Base-by-base conservation (phyloP, 2,888 invertebrate genomes). In the Morinoia aosen region DNA sequence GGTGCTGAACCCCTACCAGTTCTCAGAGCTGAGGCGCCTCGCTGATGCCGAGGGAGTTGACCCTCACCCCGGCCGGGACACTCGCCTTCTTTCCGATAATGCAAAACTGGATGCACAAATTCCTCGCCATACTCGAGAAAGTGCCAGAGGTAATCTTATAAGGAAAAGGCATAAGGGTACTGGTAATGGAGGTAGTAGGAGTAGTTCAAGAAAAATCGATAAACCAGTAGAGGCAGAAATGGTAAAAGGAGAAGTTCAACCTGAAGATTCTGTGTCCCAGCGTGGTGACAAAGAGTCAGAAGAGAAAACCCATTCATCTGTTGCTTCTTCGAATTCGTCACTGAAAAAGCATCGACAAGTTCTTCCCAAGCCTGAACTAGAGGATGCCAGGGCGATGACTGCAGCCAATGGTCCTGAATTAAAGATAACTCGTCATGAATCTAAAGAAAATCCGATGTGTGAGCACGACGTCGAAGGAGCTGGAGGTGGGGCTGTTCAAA, bases 1-100 rank as follows among this genome's bases (percentile, higher is more conserved):
- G 40, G 95, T 95, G 12, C 64, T 95, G 12, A 95, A n/a, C n/a
- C 95, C 95, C 8, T 39, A 14, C 25, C 61, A 95, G 64, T 95
- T 40, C 64, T 58, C 95, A 25, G 64, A 95, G 33, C 40, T 95
- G 64, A 58, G 39, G n/a, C 39, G 61, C n/a, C 58, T 95, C 11
- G 95, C 95, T 5, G 58, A 94, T 33, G 39, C 94, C 1, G 58
- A 3, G n/a, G 94, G 4, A 19, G 76, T 19, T 76, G 19, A 25
- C 25, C 76, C 25, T 76, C 76, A 76, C 25, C 76, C 76, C 7
- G 94, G 39, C 1, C 58, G n/a, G 58, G 94, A 94, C 56, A 58
- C 58, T 39, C n/a, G 12, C 94, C 94, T 33, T 25, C 58, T 56
- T 33, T n/a, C 10, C 39, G 57, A n/a, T 25, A 94, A 58, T n/a